Evolutionary conservation across 2,888 invertebrate species (phyloP), one percentile per base, ranked within the genome.

Genomic region (Hemicrepidius hirtus): DNA sequence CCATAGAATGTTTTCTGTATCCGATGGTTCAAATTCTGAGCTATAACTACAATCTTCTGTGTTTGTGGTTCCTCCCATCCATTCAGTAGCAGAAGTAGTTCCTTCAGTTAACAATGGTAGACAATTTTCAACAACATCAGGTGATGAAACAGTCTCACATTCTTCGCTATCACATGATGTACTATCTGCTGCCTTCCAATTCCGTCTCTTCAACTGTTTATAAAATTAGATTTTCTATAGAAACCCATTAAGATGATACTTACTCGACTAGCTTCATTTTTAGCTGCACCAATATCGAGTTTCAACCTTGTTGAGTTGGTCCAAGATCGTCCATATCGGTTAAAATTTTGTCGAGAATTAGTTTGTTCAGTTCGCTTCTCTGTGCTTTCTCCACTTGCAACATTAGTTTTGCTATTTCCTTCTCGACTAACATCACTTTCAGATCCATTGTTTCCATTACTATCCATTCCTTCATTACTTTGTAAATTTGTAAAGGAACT

Each of bases 51-150:
- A 94, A 80, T 94, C 94, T 82, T 95, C 85, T 81, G 95, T 95
- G 86, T 96, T 96, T 80, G 96, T 95, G 50, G 96, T 96, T 75
- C 95, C 92, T 72, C 95, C 96, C 87, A 94, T 91, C 94, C 95
- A 96, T 86, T 96, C 96, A 89, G 71, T 75, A 10, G 75, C 73
- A 10, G 78, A 76, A 28, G 76, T 65, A 16, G 72, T 65, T 12
- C 64, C 73, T 37, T 76, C 77, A 18, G 59, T 73, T 16, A 66
- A 55, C 18, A 87, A 86, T 73, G 85, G 82, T 67, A 82, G 82
- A 6, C 78, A 49, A 79, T 68, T 81, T 60, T 18, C 87, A 68
- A 88, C 88, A 80, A 89, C 88, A 71, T 90, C 89, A 13, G 91
- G 91, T 6, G 76, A 75, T 9, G 77, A 77, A 75, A 91, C 88